These are phyloP conservation scores for Bombyx mandarina DNA, from an alignment of 1,140 invertebrate genomes.

Conservation along the genomic window DNA sequence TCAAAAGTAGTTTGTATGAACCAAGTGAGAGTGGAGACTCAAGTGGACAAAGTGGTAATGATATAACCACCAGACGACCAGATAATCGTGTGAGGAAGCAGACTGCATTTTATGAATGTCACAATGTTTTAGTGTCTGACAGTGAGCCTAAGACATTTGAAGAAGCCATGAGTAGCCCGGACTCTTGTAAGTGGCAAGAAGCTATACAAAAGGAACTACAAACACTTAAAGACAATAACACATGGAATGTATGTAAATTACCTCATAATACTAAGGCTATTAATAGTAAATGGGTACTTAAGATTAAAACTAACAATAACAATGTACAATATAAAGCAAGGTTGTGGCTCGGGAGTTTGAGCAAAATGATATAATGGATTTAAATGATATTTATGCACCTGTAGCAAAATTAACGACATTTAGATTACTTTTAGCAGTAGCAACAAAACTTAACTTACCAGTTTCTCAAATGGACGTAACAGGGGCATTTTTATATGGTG, in stretches of 20 bases:
- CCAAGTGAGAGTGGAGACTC: not conserved
- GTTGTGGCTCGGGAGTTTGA: constrained; percentile 29
- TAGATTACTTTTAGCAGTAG: constrained; percentile 25
- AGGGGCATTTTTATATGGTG: constrained; percentile 28
- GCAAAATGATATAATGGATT: constrained; percentile 23
- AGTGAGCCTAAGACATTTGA: constrained; percentile 17
- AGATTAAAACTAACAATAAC: constrained; percentile 21
- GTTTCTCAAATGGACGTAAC: constrained; percentile 35
- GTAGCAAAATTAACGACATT: constrained; percentile 34
- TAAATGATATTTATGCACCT: constrained; percentile 28
- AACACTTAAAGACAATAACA: constrained; percentile 29
- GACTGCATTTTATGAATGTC: not conserved
- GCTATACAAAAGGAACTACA: constrained; percentile 30
- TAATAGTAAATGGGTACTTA: constrained; percentile 36
- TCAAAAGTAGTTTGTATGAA: constrained; percentile 1
- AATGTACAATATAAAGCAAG: constrained; percentile 26
- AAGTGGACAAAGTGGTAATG: not conserved
- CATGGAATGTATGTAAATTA: constrained; percentile 18
- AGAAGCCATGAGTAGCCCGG: constrained; percentile 25
- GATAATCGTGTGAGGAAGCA: not conserved
- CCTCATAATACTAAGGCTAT: constrained; percentile 18
- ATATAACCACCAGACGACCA: not conserved
- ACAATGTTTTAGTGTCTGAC: not conserved
- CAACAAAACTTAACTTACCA: constrained; percentile 23
- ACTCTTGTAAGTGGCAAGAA: constrained; percentile 27